Conservation (phyloP, 2,888 invertebrate genomes). For the Baronia brevicornis region DNA sequence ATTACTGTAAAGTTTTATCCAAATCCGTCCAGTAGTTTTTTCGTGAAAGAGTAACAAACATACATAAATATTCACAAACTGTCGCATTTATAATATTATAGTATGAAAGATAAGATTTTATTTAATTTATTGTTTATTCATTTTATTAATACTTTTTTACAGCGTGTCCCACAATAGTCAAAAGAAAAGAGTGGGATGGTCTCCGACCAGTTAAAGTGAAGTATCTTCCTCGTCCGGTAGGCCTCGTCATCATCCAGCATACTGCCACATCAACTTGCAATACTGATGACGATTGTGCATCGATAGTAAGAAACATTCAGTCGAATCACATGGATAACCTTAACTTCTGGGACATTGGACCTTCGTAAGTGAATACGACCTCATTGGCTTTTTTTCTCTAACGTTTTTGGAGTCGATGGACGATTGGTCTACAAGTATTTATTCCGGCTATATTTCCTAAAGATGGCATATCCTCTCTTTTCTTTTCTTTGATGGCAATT, state of each 20-base stretch:
- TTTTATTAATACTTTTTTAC: constrained; percentile 35
- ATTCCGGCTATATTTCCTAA: too few relatives aligned
- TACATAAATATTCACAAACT: too few relatives aligned
- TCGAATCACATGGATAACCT: constrained; percentile 63
- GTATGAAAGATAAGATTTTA: too few relatives aligned
- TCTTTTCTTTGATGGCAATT: too few relatives aligned
- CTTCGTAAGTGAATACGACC: constrained; percentile 60
- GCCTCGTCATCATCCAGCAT: constrained; percentile 75
- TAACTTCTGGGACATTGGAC: constrained; percentile 71
- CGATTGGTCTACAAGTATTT: too few relatives aligned
- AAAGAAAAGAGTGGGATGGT: constrained; percentile 77
- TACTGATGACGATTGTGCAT: constrained; percentile 54
- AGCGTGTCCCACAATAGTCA: constrained; percentile 34
- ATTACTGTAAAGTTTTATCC: too few relatives aligned
- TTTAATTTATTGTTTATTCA: too few relatives aligned
- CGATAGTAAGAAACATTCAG: constrained; percentile 64
- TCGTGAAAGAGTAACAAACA: too few relatives aligned
- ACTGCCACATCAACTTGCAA: constrained; percentile 67
- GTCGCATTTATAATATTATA: too few relatives aligned
- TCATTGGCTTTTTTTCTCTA: constrained; percentile 1
- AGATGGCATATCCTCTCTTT: too few relatives aligned
- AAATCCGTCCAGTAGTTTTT: too few relatives aligned
- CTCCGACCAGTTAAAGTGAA: constrained; percentile 55
- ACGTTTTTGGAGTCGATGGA: too few relatives aligned
- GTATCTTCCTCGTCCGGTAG: constrained; percentile 75